These are phyloP conservation scores for Ammodramus savannarum DNA, from an alignment of 2,113 vertebrate genomes.

Conservation along the genomic window DNA sequence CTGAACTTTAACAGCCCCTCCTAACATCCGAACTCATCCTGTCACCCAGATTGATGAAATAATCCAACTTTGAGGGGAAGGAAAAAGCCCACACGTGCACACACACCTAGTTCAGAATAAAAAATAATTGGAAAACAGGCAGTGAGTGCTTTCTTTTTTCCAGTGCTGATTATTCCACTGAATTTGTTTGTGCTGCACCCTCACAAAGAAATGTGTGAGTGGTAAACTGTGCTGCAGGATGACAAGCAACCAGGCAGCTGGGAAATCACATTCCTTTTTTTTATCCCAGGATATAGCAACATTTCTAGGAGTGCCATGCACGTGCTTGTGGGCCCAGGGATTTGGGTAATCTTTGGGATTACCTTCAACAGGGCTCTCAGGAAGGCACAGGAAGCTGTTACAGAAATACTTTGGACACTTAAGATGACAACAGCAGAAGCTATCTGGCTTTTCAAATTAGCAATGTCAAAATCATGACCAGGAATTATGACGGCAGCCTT, in stretches of 20 bases:
- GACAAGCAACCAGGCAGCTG: neutral
- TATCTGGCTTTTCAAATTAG: neutral
- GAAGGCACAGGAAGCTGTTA: neutral
- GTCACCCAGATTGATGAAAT: neutral
- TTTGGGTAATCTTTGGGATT: neutral
- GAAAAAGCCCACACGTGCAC: fast-evolving
- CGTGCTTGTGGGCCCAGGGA: neutral
- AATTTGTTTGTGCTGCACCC: neutral
- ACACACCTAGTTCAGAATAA: neutral
- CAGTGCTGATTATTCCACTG: neutral
- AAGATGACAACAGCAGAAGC: neutral
- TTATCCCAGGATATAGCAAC: neutral
- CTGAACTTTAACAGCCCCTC: neutral
- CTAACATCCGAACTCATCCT: neutral
- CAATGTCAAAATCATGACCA: neutral
- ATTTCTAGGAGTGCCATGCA: neutral
- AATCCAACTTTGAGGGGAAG: neutral
- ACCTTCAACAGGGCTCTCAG: neutral
- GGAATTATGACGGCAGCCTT: neutral
- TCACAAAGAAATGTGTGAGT: neutral
- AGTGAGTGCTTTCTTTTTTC: neutral
- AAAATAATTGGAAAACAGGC: neutral
- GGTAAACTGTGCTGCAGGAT: neutral
- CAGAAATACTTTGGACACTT: neutral
- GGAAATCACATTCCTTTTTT: neutral